Conservation (phyloP, 2,888 invertebrate genomes). For the Asteroscopus sphinx region DNA sequence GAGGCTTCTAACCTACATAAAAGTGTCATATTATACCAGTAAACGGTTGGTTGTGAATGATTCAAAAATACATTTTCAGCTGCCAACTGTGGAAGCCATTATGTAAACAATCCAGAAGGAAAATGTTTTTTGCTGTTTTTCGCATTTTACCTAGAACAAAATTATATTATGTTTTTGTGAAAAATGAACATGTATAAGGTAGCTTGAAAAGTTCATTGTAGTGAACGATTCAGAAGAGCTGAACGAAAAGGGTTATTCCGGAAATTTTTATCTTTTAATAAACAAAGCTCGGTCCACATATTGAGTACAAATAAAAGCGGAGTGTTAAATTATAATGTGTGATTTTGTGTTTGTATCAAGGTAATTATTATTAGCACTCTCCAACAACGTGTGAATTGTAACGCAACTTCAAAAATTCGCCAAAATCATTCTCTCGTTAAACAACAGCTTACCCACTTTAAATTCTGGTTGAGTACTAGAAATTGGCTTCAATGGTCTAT, state of each 20-base stretch:
- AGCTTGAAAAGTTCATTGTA: slow-evolving; percentile 3
- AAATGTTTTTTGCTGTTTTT: slow-evolving; percentile 27
- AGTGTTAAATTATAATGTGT: no score
- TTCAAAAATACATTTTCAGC: slow-evolving; percentile 4
- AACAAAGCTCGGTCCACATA: neutral
- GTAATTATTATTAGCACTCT: no score
- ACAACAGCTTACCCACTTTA: no score
- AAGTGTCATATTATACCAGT: slow-evolving; percentile 3
- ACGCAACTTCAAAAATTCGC: no score
- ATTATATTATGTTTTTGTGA: slow-evolving; percentile 6
- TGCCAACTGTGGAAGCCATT: slow-evolving; percentile 5
- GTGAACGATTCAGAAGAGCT: neutral
- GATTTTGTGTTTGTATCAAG: no score
- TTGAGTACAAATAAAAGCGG: no score
- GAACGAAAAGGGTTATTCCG: neutral
- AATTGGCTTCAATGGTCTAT: no score
- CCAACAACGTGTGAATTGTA: no score
- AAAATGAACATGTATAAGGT: slow-evolving; percentile 1
- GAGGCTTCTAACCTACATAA: neutral
- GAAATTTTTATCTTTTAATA: neutral
- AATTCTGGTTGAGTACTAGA: no score
- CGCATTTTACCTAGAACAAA: slow-evolving; percentile 7
- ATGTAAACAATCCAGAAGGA: slow-evolving; percentile 21
- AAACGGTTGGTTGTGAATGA: slow-evolving; percentile 2
- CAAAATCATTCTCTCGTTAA: no score